Evolutionary conservation across 2,888 invertebrate genomes (phyloP), one percentile per base, ranked within the genome.

Genomic region (Ptilodon capucinus): DNA sequence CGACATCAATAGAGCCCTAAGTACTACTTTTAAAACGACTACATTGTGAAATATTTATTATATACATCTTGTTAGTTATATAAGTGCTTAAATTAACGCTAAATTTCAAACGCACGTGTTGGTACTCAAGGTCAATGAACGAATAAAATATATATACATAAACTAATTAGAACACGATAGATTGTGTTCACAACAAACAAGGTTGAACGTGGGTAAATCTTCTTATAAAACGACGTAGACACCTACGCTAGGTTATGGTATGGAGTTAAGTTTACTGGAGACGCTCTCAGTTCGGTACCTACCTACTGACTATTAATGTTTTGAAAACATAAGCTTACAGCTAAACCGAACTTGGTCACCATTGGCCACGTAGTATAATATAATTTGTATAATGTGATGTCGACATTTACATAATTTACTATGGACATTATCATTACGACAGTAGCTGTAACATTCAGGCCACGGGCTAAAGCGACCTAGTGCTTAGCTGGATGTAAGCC

Each of bases 181-280:
- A 34, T 38, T 28, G 23, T 7, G 21, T 40, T 38, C 16, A 28
- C 21, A 16, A 36, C 40, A 56, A 51, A 60, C 50, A 46, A 54
- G 46, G 40, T 44, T 40, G 19, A 46, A 38, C 44, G 60, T 51
- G 51, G 47, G 17, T 46, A 42, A 47, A 60, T 51, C 47, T 56
- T 35, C 46, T 16, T 45, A 47, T 34, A 28, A 30, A 40, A 8
- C 32, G 40, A 45, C 34, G 40, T 46, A 42, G 25, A 36, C 38
- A 23, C 25, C 41, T 41, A 45, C 39, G 41, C 39, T 47, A n/a
- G n/a, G n/a, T n/a, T n/a, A n/a, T n/a, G n/a, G n/a, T n/a, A n/a
- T n/a, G n/a, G n/a, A n/a, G n/a, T n/a, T n/a, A n/a, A n/a, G n/a
- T n/a, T n/a, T n/a, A n/a, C n/a, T n/a, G n/a, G n/a, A n/a, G 40